phyloP scores from a whole-genome alignment of 2,113 vertebrate genomes.

The Danionella cerebrum region DNA sequence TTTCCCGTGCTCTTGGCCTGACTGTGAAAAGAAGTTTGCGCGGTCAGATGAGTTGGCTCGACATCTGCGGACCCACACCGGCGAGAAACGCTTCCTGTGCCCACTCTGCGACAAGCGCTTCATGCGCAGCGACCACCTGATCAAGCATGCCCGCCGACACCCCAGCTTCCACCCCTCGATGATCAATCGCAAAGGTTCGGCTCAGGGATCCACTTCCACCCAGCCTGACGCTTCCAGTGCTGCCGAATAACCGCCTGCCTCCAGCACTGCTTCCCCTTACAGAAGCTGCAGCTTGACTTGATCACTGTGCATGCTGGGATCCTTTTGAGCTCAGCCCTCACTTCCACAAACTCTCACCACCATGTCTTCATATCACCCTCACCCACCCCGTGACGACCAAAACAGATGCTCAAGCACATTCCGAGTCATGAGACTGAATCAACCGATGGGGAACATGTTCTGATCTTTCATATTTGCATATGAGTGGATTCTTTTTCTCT shows the following conservation, averaged over 20 bases:
- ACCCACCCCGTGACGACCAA: not conserved
- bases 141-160: constrained; percentile 70
- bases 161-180: constrained; percentile 67
- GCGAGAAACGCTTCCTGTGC: constrained; percentile 70
- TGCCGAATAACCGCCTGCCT: not conserved
- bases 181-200: constrained; percentile 55
- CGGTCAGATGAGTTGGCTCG: constrained; percentile 70
- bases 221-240: constrained; percentile 8
- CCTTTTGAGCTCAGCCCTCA: constrained; percentile 1
- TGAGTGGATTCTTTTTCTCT: too few relatives aligned
- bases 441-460: too few relatives aligned
- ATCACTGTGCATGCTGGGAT: constrained; percentile 11
- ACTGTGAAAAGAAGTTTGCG: constrained; percentile 72
- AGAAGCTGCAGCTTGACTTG: not conserved
- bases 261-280: not conserved
- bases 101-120: constrained; percentile 71
- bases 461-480: too few relatives aligned
- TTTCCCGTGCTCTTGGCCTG: constrained; percentile 66
- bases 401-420: constrained; percentile 22
- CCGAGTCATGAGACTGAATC: constrained; percentile 1
- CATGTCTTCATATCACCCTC: constrained; percentile 12
- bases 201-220: not conserved
- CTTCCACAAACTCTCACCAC: not conserved
- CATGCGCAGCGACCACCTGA: constrained; percentile 74
- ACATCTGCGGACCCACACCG: constrained; percentile 70